Conservation (phyloP, 1,140 invertebrate genomes). For the Drosophila prosaltans region DNA sequence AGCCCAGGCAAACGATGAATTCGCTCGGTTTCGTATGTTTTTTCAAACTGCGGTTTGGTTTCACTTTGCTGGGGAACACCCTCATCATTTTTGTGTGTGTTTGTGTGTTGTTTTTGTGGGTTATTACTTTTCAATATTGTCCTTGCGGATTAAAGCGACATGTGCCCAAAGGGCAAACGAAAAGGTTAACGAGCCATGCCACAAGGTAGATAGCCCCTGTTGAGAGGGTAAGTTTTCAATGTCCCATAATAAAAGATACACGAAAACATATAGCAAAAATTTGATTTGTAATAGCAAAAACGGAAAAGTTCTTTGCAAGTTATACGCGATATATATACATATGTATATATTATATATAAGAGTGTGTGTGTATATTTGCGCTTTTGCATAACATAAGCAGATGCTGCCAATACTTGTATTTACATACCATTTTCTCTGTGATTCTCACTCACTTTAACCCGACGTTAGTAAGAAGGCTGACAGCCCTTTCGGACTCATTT, state of each 20-base stretch:
- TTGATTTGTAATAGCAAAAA: slow-evolving; percentile 8
- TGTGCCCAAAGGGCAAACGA: slow-evolving; percentile 50
- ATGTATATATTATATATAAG: too few relatives aligned
- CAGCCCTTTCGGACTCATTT: slow-evolving; percentile 66
- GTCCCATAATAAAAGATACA: background rate
- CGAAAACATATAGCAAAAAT: background rate
- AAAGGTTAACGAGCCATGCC: slow-evolving; percentile 17
- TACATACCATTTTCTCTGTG: background rate
- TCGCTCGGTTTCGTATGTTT: slow-evolving; percentile 51
- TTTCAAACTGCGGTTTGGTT: slow-evolving; percentile 71
- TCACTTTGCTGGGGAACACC: slow-evolving; percentile 56
- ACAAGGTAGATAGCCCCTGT: slow-evolving; percentile 4
- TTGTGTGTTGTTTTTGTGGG: slow-evolving; percentile 73
- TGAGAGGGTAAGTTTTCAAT: background rate
- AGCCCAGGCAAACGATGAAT: slow-evolving; percentile 17
- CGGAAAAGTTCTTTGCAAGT: background rate
- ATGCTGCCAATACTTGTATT: background rate
- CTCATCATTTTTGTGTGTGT: slow-evolving; percentile 55
- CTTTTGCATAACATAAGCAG: background rate
- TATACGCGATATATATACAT: background rate
- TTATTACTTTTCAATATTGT: slow-evolving; percentile 83
- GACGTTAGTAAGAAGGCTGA: slow-evolving; percentile 16
- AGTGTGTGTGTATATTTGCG: background rate
- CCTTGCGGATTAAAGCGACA: slow-evolving; percentile 77
- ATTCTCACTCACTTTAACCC: slow-evolving; percentile 34